Evolutionary conservation across 2,888 invertebrate genomes (phyloP), one percentile per base, ranked within the genome.

Genomic region (Stenolophus ochropezus): DNA sequence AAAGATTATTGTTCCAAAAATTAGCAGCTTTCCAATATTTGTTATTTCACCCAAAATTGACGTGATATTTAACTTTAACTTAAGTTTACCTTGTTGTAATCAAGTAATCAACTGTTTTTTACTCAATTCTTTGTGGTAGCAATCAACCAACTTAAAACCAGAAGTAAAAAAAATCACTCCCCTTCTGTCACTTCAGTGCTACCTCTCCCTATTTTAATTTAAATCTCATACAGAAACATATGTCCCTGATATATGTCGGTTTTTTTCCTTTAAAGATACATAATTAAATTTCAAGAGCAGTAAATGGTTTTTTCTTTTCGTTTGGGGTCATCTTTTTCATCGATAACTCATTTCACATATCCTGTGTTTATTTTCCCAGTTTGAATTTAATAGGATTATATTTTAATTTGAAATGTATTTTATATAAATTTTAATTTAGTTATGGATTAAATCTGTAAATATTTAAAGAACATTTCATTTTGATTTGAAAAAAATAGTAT

Each of bases 301-400:
- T 11, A 25, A 21, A 21, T 23, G 14, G 23, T 14, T 25, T 25
- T 61, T 61, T 61, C 25, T 14, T 23, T 61, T 4, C 25, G 61
- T 25, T 25, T 61, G 61, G 25, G n/a, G 61, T 11, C 23, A 27
- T 14, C 14, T 61, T 61, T 61, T 61, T 61, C 21, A 8, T 61
- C 21, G 25, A 61, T 61, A 61, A 61, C 14, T 61, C 56, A 21
- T 56, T 56, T 56, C 11, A 56, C 25, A 61, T 61, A 61, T 61
- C n/a, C 25, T 1, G 25, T 61, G 61, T 61, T 61, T 61, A 61
- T 61, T 61, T 25, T 61, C n/a, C 23, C 14, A 61, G 25, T 1
- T 11, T n/a, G 25, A 61, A 61, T 61, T 61, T 61, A 61, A 61
- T 61, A 61, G 61, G 61, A 61, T 61, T 61, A 61, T 61, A 61